Conservation (phyloP, 2,888 invertebrate species). For the Cerastis leucographa region DNA sequence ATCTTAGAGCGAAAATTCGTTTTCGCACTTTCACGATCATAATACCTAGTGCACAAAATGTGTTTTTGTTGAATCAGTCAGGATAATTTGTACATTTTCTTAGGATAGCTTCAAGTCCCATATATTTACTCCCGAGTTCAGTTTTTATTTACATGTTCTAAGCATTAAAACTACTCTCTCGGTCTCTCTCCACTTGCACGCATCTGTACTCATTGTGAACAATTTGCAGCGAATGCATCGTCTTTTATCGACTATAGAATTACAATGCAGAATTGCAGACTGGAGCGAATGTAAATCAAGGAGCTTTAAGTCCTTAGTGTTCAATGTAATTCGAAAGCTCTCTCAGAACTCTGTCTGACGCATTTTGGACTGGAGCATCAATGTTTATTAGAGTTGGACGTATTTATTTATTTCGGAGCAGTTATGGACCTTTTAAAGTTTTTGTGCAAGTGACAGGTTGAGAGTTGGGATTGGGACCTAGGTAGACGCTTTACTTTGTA, state of each 20-base stretch:
- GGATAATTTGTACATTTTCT: neutral
- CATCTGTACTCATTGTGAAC: conserved; percentile 38
- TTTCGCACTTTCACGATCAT: neutral
- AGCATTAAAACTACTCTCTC: neutral
- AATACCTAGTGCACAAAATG: no score
- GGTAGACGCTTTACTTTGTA: neutral
- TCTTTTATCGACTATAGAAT: conserved; percentile 49
- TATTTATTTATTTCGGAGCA: conserved; percentile 16
- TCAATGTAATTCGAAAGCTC: conserved; percentile 42
- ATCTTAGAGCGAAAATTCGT: neutral
- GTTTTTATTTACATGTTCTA: neutral
- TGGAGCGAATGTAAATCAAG: conserved; percentile 53
- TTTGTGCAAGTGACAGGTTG: neutral
- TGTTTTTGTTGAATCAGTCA: neutral
- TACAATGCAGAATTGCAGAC: conserved; percentile 51
- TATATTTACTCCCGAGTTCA: neutral
- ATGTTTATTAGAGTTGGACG: conserved; percentile 22
- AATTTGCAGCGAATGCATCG: conserved; percentile 52
- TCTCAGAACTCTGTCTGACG: conserved; percentile 31
- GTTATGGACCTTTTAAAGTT: neutral
- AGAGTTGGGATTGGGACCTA: neutral
- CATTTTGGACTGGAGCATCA: conserved; percentile 22
- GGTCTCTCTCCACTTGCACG: conserved; percentile 9
- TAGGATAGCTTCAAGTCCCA: neutral
- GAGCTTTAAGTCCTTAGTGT: conserved; percentile 39